Evolutionary conservation across 1,140 invertebrate species (phyloP).

Genomic region (Drosophila littoralis): DNA sequence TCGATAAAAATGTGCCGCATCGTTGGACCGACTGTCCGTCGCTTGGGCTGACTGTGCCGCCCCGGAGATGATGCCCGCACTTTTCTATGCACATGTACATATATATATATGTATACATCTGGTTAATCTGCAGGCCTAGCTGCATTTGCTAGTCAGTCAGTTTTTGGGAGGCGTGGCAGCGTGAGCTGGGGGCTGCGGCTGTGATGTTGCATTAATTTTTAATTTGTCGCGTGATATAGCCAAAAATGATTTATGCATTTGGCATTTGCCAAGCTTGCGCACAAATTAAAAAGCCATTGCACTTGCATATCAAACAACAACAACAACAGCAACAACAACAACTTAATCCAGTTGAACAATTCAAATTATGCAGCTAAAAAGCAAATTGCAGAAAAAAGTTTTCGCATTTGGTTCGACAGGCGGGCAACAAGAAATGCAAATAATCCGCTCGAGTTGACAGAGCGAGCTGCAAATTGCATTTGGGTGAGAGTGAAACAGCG

Average conservation of each 20-base stretch:
- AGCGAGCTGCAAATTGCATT: conserved; percentile 59
- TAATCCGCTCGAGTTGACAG: conserved; percentile 57
- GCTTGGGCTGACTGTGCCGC: background rate
- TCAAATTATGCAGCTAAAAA: conserved; percentile 29
- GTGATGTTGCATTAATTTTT: conserved; percentile 72
- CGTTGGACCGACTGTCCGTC: background rate
- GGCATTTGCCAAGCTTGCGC: conserved; percentile 37
- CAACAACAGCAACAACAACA: background rate
- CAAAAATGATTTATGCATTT: conserved; percentile 69
- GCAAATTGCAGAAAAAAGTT: conserved; percentile 30
- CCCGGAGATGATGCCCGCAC: conserved; percentile 17
- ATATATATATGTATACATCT: conserved; percentile 15
- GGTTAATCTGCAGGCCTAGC: conserved; percentile 30
- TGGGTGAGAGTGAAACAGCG: conserved; percentile 40
- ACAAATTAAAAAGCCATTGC: conserved; percentile 70
- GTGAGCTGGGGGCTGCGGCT: conserved; percentile 1
- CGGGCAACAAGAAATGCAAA: conserved; percentile 66
- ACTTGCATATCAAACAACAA: conserved; percentile 36
- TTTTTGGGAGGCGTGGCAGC: conserved; percentile 13
- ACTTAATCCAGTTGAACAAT: conserved; percentile 17
- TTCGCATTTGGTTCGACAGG: conserved; percentile 45
- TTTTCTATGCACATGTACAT: background rate
- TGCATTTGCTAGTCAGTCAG: conserved; percentile 33
- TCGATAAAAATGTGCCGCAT: conserved; percentile 75
- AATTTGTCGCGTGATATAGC: conserved; percentile 57